Evolutionary conservation across 2,888 invertebrate species (phyloP).

Genomic region (Euspilapteryx auroguttella): DNA sequence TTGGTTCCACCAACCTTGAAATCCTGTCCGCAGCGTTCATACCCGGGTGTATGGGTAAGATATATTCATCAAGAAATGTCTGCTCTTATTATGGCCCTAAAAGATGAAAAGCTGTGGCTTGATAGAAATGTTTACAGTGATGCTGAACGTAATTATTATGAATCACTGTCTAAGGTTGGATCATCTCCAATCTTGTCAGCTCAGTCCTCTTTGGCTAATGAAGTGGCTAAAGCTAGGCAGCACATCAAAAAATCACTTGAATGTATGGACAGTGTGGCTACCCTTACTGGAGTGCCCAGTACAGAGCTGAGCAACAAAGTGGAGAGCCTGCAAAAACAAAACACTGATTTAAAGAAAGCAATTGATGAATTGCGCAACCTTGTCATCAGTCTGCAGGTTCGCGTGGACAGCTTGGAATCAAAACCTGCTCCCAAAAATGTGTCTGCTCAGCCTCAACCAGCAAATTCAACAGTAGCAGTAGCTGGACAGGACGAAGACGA

Average conservation of each 20-base stretch:
- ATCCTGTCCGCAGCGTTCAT: too few relatives aligned
- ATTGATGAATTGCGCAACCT: constrained; percentile 44
- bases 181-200: constrained; percentile 28
- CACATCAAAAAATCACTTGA: constrained; percentile 76
- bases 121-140: constrained; percentile 73
- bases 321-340: constrained; percentile 60
- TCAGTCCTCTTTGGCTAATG: constrained; percentile 73
- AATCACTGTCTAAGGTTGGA: constrained; percentile 63
- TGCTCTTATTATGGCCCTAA: constrained; percentile 24
- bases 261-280: constrained; percentile 69
- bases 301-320: constrained; percentile 60
- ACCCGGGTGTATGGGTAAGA: too few relatives aligned
- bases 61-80: constrained; percentile 32
- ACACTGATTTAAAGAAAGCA: constrained; percentile 48
- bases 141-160: constrained; percentile 73
- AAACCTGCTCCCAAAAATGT: constrained; percentile 18
- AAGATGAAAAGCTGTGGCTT: constrained; percentile 70
- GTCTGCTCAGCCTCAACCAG: too few relatives aligned
- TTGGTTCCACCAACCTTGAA: too few relatives aligned
- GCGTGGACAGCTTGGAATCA: constrained; percentile 40
- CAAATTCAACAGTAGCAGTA: too few relatives aligned
- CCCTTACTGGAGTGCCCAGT: constrained; percentile 54
- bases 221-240: constrained; percentile 85
- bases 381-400: constrained; percentile 43
- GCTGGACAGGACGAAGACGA: constrained; percentile 58